Base-by-base conservation (phyloP, 2,888 invertebrate species). In the Tipula unca region DNA sequence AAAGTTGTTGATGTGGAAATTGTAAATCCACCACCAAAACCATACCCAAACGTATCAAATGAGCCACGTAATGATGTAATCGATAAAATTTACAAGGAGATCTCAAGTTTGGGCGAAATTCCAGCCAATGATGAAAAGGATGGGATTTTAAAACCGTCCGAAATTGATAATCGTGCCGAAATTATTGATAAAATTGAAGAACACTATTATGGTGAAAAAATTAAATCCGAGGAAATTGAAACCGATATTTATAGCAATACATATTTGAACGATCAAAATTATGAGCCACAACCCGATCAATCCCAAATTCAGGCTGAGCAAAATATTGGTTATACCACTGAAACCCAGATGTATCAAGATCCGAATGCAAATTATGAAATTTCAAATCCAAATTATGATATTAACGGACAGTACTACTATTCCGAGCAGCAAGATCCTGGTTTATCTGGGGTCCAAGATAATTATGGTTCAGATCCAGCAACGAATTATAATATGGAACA, bases 181-280 rank as follows among this genome's bases (percentile, higher is more conserved):
- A 84, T 36, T 25, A 84, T 84, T 36, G 84, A 84, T 14, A 84
- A 84, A 84, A 84, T 84, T 17, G 84, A 84, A 36, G 84, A 84
- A 84, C 36, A 36, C 20, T 84, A 84, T 17, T 84, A 84, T 14
- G 84, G 84, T 20, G 84, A 84, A 36, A 84, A 84, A 35, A 84
- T 84, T 69, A 10, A 69, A 69, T 8, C 69, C 2, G 25, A 69
- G 0, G 69, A 25, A 69, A 69, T 25, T 25, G 25, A 2, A 10
- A 25, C 25, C 14, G 69, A 69, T 4, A 17, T 1, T 48, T 48
- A 48, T 17, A 48, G n/a, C n/a, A 48, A 48, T n/a, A 1, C 13
- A 13, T 10, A 48, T 48, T 14, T 48, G 3, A 48, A n/a, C 48
- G 48, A 48, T 10, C 48, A 48, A 48, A 25, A 69, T 20, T 69